Percentiles rank a stretch among this genome's conserved stretches.
Evolutionary conservation across 1,140 invertebrate genomes (phyloP).

Genomic region (Muscidifurax raptorellus): DNA sequence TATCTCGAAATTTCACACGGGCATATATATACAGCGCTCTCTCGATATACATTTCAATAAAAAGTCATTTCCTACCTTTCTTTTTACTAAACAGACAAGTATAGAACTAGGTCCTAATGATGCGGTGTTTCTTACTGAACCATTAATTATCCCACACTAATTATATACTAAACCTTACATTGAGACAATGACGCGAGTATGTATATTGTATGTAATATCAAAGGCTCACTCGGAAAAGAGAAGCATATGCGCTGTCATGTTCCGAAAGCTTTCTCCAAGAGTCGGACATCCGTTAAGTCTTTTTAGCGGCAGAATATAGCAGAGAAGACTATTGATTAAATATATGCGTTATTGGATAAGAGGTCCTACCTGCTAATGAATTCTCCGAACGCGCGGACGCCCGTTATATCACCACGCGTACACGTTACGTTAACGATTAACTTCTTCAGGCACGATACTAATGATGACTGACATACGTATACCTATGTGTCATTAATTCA

Average conservation of each 20-base stretch:
- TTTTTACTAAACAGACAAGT: background rate
- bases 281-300: background rate
- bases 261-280: background rate
- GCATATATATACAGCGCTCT: background rate
- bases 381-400: background rate
- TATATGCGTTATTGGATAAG: conserved; percentile 9
- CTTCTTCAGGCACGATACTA: background rate
- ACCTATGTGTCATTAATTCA: background rate
- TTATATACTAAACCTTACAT: background rate
- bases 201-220: background rate
- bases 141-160: background rate
- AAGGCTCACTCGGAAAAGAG: background rate
- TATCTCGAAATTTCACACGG: background rate
- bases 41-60: background rate
- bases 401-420: too few relatives aligned
- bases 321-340: conserved; percentile 7
- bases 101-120: background rate
- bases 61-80: background rate
- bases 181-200: background rate
- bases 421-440: conserved; percentile 22
- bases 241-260: background rate
- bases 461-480: background rate
- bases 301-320: background rate
- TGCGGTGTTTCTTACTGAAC: background rate
- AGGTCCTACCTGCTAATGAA: conserved; percentile 32